phyloP scores from a whole-genome alignment of 2,888 invertebrate genomes.

The Busseola fusca region DNA sequence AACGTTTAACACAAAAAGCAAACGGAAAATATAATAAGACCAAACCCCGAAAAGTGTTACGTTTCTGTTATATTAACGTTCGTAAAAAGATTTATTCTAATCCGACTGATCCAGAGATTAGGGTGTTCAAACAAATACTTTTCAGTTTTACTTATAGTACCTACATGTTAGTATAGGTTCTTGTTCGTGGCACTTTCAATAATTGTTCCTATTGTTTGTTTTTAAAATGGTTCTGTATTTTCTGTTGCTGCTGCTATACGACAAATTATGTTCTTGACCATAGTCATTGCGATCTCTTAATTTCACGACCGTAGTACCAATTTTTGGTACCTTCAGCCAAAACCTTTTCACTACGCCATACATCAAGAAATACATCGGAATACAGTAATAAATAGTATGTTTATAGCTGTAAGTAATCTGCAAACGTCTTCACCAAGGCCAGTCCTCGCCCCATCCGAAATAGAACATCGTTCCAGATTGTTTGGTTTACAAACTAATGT shows the following conservation, averaged over 20 bases:
- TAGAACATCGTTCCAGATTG: slow-evolving; percentile 70
- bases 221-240: slow-evolving; percentile 3
- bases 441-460: slow-evolving; percentile 70
- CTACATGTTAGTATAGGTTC: background rate
- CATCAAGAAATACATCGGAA: slow-evolving; percentile 41
- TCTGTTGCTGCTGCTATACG: too few species aligned
- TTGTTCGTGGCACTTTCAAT: too few species aligned
- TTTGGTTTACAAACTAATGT: slow-evolving; percentile 64
- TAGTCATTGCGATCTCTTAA: background rate
- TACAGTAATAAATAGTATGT: slow-evolving; percentile 65
- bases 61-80: too few species aligned
- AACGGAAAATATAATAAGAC: too few species aligned
- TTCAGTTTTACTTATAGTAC: too few species aligned
- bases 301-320: background rate
- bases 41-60: too few species aligned
- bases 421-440: slow-evolving; percentile 76
- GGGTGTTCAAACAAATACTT: too few species aligned
- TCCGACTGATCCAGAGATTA: too few species aligned
- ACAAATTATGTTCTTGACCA: background rate
- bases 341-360: slow-evolving; percentile 17
- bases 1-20: background rate
- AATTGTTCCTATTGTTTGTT: background rate
- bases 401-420: slow-evolving; percentile 66
- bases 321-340: background rate
- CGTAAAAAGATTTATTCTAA: too few species aligned